Percentiles rank a stretch among this genome's conserved stretches.
Conservation (phyloP, 2,888 invertebrate genomes). For the Sialis lutaria region DNA sequence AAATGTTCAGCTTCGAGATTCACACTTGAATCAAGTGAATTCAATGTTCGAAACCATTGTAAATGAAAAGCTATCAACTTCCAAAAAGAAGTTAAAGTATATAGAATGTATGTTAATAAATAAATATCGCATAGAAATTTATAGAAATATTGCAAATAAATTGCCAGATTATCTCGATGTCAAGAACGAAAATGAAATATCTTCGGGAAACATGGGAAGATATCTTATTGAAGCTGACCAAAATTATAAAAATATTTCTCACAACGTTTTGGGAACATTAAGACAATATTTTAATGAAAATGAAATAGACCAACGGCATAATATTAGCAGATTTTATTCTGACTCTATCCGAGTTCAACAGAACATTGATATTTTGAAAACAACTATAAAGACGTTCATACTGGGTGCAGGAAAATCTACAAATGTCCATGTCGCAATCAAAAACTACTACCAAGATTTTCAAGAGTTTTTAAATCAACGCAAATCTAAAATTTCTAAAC, state of each 20-base stretch:
- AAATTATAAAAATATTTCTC: constrained; percentile 6
- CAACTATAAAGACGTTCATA: constrained; percentile 5
- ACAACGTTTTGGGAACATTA: constrained; percentile 8
- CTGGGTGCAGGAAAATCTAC: constrained; percentile 1
- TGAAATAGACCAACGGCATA: constrained; percentile 4
- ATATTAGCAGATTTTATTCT: not conserved
- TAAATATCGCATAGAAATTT: constrained; percentile 9
- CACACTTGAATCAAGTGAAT: not conserved
- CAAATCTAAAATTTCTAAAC: constrained; percentile 5
- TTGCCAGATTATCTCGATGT: constrained; percentile 3
- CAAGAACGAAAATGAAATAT: constrained; percentile 2
- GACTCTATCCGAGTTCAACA: not conserved
- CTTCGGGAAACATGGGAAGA: constrained; percentile 2
- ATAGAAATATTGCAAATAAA: constrained; percentile 7
- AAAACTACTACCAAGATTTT: constrained; percentile 5
- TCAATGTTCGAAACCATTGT: not conserved
- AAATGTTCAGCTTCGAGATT: not conserved
- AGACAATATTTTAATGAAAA: constrained; percentile 8
- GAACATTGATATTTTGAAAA: constrained; percentile 3
- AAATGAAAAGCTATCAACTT: not conserved
- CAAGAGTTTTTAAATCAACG: constrained; percentile 4
- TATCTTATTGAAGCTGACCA: constrained; percentile 5
- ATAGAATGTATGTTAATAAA: constrained; percentile 7
- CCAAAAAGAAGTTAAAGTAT: not conserved
- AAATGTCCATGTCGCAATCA: not conserved